Conservation (phyloP, 2,113 vertebrate genomes). For the Noturus placidus region DNA sequence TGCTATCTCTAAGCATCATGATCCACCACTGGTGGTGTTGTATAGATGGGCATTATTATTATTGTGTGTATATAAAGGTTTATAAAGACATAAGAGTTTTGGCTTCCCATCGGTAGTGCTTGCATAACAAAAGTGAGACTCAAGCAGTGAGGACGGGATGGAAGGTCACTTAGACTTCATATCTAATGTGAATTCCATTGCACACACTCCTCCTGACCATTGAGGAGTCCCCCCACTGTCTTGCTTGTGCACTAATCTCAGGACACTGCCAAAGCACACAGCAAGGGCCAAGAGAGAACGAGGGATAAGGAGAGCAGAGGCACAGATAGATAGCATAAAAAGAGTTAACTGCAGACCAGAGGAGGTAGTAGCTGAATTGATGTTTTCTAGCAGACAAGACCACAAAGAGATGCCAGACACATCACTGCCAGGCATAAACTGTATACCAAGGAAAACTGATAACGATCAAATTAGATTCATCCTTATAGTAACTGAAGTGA, state of each 20-base stretch:
- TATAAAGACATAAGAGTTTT: neutral
- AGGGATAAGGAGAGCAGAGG: neutral
- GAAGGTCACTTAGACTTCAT: neutral
- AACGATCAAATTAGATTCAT: neutral
- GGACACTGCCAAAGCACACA: neutral
- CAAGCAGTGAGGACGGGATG: neutral
- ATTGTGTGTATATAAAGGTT: neutral
- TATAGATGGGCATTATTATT: neutral
- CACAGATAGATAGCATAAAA: neutral
- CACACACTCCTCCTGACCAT: neutral
- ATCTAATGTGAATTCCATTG: neutral
- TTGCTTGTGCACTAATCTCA: neutral
- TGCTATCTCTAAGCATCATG: neutral
- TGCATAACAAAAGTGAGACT: neutral
- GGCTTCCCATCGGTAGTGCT: neutral
- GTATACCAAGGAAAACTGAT: neutral
- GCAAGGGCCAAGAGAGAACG: neutral
- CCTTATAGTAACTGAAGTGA: neutral
- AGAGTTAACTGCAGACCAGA: neutral
- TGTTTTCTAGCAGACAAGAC: neutral
- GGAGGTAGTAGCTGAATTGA: neutral
- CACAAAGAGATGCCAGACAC: neutral
- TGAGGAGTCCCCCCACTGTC: neutral
- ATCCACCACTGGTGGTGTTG: neutral
- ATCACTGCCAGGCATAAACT: constrained; percentile 10